Conservation (phyloP, 2,797 vertebrate genomes). For the Mus spretus region DNA sequence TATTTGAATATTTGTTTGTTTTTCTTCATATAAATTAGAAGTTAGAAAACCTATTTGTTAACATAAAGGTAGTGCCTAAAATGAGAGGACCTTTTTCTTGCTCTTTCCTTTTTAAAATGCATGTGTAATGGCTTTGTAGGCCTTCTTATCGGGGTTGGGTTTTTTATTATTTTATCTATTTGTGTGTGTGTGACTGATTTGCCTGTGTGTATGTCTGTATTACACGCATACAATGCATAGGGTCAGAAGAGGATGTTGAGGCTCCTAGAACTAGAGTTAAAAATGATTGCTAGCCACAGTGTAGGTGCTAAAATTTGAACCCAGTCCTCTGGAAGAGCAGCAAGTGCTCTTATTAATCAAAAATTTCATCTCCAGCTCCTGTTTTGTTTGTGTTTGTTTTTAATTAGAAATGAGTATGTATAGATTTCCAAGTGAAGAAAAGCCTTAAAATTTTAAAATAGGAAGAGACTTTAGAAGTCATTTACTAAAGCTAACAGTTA, state of each 20-base stretch:
- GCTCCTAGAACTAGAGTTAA: not conserved
- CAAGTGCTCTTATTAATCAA: not conserved
- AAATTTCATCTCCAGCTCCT: not conserved
- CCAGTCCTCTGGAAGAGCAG: not conserved
- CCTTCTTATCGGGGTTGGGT: not conserved
- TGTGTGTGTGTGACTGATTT: not conserved
- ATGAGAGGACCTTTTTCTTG: not conserved
- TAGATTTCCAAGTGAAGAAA: not conserved
- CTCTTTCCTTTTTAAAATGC: not conserved
- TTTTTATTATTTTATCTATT: not conserved
- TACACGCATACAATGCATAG: not conserved
- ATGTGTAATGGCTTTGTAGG: not conserved
- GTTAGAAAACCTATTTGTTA: constrained; percentile 42
- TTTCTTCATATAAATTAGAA: constrained; percentile 47
- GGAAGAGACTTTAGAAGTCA: constrained; percentile 25
- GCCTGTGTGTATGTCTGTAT: not conserved
- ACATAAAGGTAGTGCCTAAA: constrained; percentile 5
- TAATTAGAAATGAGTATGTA: not conserved
- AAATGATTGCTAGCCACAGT: not conserved
- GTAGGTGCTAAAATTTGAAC: not conserved
- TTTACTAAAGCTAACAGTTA: not conserved
- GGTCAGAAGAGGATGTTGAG: not conserved
- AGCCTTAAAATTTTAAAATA: constrained; percentile 20
- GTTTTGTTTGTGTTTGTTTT: not conserved
- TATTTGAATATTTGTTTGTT: constrained; percentile 42